phyloP scores from a whole-genome alignment of 2,113 vertebrate species.

The Halichoeres trimaculatus region DNA sequence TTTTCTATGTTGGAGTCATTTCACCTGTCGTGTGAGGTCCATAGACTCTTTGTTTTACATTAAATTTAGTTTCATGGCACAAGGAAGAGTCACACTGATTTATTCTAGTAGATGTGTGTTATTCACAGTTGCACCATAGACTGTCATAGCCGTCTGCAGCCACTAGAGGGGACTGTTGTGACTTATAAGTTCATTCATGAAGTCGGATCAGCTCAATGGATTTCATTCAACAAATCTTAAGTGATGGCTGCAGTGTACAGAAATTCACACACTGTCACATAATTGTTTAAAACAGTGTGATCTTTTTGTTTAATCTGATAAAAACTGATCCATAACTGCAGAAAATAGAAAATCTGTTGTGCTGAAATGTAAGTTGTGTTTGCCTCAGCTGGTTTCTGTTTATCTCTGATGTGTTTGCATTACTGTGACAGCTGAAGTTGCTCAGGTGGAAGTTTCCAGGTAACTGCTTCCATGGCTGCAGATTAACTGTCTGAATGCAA shows the following conservation, averaged over 20 bases:
- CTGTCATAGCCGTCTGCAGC: neutral
- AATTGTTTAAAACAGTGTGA: neutral
- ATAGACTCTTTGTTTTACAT: neutral
- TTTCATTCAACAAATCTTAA: slow-evolving; percentile 61
- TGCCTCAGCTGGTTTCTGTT: neutral
- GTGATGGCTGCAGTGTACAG: neutral
- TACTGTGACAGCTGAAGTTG: slow-evolving; percentile 4
- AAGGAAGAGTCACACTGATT: neutral
- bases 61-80: neutral
- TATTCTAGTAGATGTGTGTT: slow-evolving; percentile 32
- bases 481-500: slow-evolving; percentile 15
- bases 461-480: slow-evolving; percentile 64
- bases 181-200: slow-evolving; percentile 63
- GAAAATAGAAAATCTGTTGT: no score
- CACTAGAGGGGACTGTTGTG: slow-evolving; percentile 65
- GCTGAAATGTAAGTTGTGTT: neutral
- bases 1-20: no score
- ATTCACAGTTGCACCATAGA: slow-evolving; percentile 1
- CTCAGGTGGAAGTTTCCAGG: slow-evolving; percentile 46
- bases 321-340: neutral
- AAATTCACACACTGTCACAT: neutral
- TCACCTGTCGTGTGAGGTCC: no score
- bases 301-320: neutral
- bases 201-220: slow-evolving; percentile 21
- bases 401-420: slow-evolving; percentile 30